These are phyloP conservation scores for Morpho achilles DNA, from an alignment of 2,888 invertebrate genomes.

Conservation along the genomic window DNA sequence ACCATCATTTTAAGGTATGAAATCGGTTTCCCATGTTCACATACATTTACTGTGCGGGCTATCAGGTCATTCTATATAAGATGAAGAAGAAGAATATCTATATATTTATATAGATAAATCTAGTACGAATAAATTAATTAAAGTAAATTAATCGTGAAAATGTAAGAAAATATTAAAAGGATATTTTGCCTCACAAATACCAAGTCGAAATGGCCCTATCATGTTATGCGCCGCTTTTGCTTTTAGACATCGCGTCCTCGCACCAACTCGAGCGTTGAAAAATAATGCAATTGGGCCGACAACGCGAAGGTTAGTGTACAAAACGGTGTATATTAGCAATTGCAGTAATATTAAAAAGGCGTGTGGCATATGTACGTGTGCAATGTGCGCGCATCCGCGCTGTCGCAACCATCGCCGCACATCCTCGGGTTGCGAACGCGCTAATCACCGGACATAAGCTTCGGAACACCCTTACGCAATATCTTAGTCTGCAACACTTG, in stretches of 20 bases:
- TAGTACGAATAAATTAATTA: too few relatives aligned
- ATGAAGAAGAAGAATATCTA: too few relatives aligned
- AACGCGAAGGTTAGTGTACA: conserved; percentile 66
- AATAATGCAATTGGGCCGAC: conserved; percentile 70
- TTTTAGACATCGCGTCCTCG: conserved; percentile 48
- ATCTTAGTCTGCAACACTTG: conserved; percentile 14
- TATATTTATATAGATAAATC: too few relatives aligned
- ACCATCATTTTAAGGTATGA: too few relatives aligned
- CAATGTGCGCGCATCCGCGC: conserved; percentile 71
- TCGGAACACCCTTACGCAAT: conserved; percentile 64
- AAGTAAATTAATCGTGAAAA: too few relatives aligned
- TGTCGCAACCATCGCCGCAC: conserved; percentile 68
- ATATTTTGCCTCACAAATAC: neutral
- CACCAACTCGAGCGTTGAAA: conserved; percentile 66
- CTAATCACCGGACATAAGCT: conserved; percentile 72
- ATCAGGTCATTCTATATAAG: too few relatives aligned
- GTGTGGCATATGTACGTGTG: conserved; percentile 47
- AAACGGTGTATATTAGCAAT: conserved; percentile 68
- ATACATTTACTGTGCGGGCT: too few relatives aligned
- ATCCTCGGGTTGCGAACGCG: conserved; percentile 71
- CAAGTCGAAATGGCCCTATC: neutral
- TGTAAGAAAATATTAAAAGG: too few relatives aligned
- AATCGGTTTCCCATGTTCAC: too few relatives aligned
- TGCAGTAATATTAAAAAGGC: conserved; percentile 67
- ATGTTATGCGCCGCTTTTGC: conserved; percentile 2